These are phyloP conservation scores for Sesia apiformis DNA, from an alignment of 2,888 invertebrate genomes.

Conservation along the genomic window DNA sequence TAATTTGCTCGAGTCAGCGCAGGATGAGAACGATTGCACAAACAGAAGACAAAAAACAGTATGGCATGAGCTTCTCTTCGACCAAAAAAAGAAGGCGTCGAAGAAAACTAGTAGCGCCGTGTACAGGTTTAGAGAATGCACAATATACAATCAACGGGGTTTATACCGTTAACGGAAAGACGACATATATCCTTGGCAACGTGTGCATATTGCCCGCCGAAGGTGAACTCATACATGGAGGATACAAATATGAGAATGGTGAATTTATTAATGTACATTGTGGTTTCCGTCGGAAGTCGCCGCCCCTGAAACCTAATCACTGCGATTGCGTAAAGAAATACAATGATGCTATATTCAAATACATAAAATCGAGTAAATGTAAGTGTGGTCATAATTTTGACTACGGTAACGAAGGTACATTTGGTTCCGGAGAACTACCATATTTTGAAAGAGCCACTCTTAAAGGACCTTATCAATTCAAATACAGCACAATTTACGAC, in stretches of 20 bases:
- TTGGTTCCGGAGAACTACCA: constrained; percentile 40
- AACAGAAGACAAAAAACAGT: constrained; percentile 38
- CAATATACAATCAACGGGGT: constrained; percentile 52
- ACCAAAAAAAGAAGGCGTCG: constrained; percentile 16
- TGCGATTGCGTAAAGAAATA: constrained; percentile 52
- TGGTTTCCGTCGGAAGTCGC: constrained; percentile 35
- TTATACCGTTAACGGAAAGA: constrained; percentile 30
- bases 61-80: constrained; percentile 26
- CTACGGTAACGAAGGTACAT: constrained; percentile 42
- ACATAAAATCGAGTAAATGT: constrained; percentile 45
- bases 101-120: constrained; percentile 34
- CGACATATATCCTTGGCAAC: constrained; percentile 36
- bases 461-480: constrained; percentile 29
- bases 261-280: constrained; percentile 40
- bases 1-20: constrained; percentile 16
- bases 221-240: constrained; percentile 57
- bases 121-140: constrained; percentile 36
- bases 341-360: constrained; percentile 36
- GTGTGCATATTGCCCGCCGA: constrained; percentile 35
- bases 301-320: constrained; percentile 26
- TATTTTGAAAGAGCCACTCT: constrained; percentile 46
- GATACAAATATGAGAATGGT: constrained; percentile 26
- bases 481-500: constrained; percentile 52
- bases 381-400: constrained; percentile 50
- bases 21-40: constrained; percentile 16